Base-by-base conservation (phyloP, 2,888 invertebrate genomes). In the Melanchra persicariae region DNA sequence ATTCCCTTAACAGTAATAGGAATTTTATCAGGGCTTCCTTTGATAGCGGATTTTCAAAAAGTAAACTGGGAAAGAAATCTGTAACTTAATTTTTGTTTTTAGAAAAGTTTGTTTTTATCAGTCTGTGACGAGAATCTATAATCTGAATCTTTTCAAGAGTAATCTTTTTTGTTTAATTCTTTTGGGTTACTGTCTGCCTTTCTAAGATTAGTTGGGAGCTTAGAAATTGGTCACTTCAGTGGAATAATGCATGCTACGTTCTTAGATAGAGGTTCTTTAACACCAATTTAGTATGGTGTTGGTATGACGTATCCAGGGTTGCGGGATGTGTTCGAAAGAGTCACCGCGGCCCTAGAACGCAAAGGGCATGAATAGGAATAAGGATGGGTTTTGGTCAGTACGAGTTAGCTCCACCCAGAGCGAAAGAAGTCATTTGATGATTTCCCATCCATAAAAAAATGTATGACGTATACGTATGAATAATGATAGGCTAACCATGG, bases 41-140 rank as follows among this genome's bases (percentile, higher is more conserved):
- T 73, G 30, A 64, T 61, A 65, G 37, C 22, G 7, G 34, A 66
- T 69, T 62, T 70, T 47, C 5, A 6, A 54, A 66, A 70, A 75
- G 45, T 55, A 43, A 0, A 64, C 55, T 17, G 34, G 24, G 54
- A 74, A 75, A 49, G 47, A 65, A 62, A 57, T 57, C 37, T 61
- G 26, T 58, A 75, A 80, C 76, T 57, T 51, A 57, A 65, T 81
- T 77, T 77, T 66, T 52, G 47, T 68, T 70, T 62, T 65, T 8
- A 15, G 15, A n/a, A 1, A 68, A 71, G 52, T 71, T 77, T 49
- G 26, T 63, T 70, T 54, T 55, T 66, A 75, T 71, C 57, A 37
- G 30, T 51, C 7, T 69, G 72, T 66, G 77, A 62, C 63, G n/a
- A 1, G 63, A 81, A 79, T 79, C 63, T 73, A 30, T 62, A 60